These are phyloP conservation scores for Leptinotarsa lineolata DNA, from an alignment of 1,140 invertebrate species.

Conservation along the genomic window DNA sequence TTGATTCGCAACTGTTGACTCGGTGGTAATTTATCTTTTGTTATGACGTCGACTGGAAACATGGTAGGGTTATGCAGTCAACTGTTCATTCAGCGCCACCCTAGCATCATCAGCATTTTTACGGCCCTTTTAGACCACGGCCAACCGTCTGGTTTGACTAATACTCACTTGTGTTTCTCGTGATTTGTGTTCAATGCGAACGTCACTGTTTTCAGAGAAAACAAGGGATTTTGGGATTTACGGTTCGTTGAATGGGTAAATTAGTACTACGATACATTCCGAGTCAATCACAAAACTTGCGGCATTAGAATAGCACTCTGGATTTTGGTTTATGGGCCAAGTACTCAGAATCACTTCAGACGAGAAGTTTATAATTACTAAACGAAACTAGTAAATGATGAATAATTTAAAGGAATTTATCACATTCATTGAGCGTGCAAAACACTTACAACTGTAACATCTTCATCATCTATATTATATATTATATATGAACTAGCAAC, in stretches of 20 bases:
- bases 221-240: constrained; percentile 6
- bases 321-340: background rate
- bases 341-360: too few relatives aligned
- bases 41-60: constrained; percentile 20
- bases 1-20: constrained; percentile 17
- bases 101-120: constrained; percentile 21
- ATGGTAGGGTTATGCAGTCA: background rate
- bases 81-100: constrained; percentile 17
- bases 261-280: constrained; percentile 2
- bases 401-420: too few relatives aligned
- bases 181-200: background rate
- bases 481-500: too few relatives aligned
- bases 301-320: background rate
- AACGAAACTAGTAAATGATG: too few relatives aligned
- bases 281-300: background rate
- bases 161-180: constrained; percentile 5
- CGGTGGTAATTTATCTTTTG: constrained; percentile 21
- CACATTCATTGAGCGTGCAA: too few relatives aligned
- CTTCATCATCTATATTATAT: too few relatives aligned
- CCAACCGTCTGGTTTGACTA: constrained; percentile 7
- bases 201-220: constrained; percentile 5
- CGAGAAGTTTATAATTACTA: too few relatives aligned
- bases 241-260: constrained; percentile 2
- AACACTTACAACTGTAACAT: too few relatives aligned
- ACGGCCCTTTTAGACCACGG: constrained; percentile 3